Percentiles rank a stretch among this genome's conserved stretches.
These are phyloP conservation scores for Mirounga angustirostris DNA, from an alignment of 2,113 vertebrate species.

Conservation along the genomic window DNA sequence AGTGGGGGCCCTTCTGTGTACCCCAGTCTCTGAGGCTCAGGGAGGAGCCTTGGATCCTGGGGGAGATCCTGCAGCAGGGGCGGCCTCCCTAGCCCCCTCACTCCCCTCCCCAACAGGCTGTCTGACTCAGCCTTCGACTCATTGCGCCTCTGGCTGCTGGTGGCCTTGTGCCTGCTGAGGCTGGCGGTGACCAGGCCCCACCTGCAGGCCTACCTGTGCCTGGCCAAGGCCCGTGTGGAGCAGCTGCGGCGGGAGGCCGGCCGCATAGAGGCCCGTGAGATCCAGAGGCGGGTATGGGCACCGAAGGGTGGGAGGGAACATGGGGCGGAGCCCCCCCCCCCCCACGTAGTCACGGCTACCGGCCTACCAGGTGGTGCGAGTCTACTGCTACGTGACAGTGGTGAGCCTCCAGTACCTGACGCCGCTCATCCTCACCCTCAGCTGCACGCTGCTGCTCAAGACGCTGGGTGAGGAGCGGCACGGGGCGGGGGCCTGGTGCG, in stretches of 20 bases:
- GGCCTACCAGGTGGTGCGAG: conserved; percentile 91
- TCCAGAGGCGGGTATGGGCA: conserved; percentile 92
- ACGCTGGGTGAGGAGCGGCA: conserved; percentile 88
- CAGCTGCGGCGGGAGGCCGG: conserved; percentile 94
- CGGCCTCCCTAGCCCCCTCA: neutral
- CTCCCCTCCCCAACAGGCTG: conserved; percentile 85
- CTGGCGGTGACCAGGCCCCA: conserved; percentile 91
- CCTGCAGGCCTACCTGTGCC: conserved; percentile 96
- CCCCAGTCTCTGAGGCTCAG: neutral
- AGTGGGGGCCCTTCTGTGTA: neutral
- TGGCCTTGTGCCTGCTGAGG: conserved; percentile 90
- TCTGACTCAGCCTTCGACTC: conserved; percentile 91
- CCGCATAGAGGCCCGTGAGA: conserved; percentile 93
- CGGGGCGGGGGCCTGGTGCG: neutral
- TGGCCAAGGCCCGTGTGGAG: conserved; percentile 94
- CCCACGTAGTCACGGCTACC: neutral
- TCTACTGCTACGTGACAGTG: conserved; percentile 96
- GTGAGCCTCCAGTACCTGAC: conserved; percentile 96
- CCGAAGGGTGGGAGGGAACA: fast-evolving
- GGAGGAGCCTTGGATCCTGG: neutral
- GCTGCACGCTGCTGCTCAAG: conserved; percentile 94
- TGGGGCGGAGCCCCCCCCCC: neutral
- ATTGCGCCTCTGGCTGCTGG: conserved; percentile 92
- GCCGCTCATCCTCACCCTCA: conserved; percentile 93
- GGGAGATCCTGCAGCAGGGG: too few species aligned